Conservation (phyloP, 2,888 invertebrate genomes). For the Protodeltote pygarga region DNA sequence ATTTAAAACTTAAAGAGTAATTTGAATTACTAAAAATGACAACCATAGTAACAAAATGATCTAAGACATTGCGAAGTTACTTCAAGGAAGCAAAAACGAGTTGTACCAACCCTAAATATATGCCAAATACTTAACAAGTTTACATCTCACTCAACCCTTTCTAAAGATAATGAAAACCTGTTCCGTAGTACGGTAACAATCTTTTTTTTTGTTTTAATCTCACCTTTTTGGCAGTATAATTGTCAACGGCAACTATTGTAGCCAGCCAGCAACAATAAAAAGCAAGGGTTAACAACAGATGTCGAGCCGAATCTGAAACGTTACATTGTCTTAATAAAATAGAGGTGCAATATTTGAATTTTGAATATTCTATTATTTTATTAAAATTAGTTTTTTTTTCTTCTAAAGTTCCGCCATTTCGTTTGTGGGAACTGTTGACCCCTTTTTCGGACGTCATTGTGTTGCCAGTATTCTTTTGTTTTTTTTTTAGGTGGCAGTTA, state of each 20-base stretch:
- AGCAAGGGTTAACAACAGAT: conserved; percentile 73
- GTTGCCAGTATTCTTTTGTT: conserved; percentile 66
- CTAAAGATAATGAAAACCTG: conserved; percentile 84
- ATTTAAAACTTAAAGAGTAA: no score
- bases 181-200: conserved; percentile 76
- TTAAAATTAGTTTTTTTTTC: conserved; percentile 77
- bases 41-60: no score
- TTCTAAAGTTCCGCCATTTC: conserved; percentile 55
- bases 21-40: no score
- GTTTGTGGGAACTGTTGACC: conserved; percentile 79
- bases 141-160: conserved; percentile 84
- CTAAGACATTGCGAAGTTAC: no score
- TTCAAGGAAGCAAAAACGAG: neutral
- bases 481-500: conserved; percentile 58
- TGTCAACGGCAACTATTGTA: conserved; percentile 80
- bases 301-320: conserved; percentile 61
- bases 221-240: conserved; percentile 70
- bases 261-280: conserved; percentile 75
- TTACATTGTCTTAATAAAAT: conserved; percentile 77
- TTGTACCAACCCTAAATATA: conserved; percentile 65
- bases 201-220: conserved; percentile 83
- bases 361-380: conserved; percentile 54
- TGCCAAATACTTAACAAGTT: conserved; percentile 70
- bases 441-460: conserved; percentile 68
- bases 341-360: conserved; percentile 79